Base-by-base conservation (phyloP, 1,140 invertebrate species). In the Heliconius eleuchia region DNA sequence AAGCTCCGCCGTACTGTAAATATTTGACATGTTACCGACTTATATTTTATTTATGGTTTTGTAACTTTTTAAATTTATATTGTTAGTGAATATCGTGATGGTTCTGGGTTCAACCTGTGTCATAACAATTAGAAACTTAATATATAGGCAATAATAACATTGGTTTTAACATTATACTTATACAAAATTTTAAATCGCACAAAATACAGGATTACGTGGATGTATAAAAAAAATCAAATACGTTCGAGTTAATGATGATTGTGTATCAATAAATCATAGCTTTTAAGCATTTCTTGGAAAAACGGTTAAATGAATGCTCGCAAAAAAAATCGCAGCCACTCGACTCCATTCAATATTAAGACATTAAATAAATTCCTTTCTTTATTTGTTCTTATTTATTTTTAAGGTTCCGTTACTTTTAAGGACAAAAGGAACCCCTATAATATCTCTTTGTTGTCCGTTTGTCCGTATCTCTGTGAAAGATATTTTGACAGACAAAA, bases 1-100 rank as follows among this genome's bases (percentile, higher is more conserved):
- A 66, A 66, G 60, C 60, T 30, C 23, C 60, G 60, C 60, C 27
- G 60, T 66, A 66, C 27, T 66, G n/a, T 66, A 27, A 66, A 66
- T 66, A 66, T 66, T 66, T 30, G 60, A 66, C 60, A 66, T 7
- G 60, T 66, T 66, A 27, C 23, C 11, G 23, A 16, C 60, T 3
- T n/a, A 66, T n/a, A 30, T 5, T 30, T 30, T 30, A 27, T 66
- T 66, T 27, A 19, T 55, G 23, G 23, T 30, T 30, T 30, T 27
- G 27, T 66, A 11, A 66, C 23, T 30, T 66, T 30, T 66, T 23
- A n/a, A 57, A 11, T 23, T 16, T 52, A 19, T 52, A 52, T n/a
- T 57, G 55, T 8, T n/a, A 57, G 50, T n/a, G 19, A 57, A 9
- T n/a, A 57, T n/a, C 7, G 55, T 57, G 19, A 57, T 57, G n/a